These are phyloP conservation scores for Pycnonotus jocosus DNA, from an alignment of 2,113 vertebrate genomes.

Conservation along the genomic window DNA sequence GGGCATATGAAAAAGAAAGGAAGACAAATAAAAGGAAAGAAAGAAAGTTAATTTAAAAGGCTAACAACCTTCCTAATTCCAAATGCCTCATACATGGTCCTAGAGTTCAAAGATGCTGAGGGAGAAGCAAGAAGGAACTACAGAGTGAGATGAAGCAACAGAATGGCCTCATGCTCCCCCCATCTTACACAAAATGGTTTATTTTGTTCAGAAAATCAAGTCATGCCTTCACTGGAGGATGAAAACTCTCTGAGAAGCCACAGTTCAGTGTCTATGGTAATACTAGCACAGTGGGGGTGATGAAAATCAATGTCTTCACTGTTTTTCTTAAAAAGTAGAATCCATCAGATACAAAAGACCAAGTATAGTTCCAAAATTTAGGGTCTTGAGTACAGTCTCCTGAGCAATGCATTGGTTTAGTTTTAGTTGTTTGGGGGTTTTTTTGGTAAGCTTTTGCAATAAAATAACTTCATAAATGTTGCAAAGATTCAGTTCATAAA, in stretches of 20 bases:
- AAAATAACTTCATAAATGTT: not conserved
- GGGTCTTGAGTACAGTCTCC: not conserved
- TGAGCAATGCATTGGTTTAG: not conserved
- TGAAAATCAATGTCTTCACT: not conserved
- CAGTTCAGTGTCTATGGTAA: not conserved
- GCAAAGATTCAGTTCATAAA: not conserved
- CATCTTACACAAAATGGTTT: not conserved
- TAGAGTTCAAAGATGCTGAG: not conserved
- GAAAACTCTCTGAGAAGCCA: not conserved
- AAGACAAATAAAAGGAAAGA: no score
- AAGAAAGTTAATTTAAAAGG: not conserved
- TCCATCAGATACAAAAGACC: not conserved
- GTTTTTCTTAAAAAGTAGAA: not conserved
- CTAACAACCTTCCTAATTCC: not conserved
- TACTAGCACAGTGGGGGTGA: not conserved
- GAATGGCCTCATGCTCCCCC: fast-evolving
- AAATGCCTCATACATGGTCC: not conserved
- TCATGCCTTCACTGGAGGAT: not conserved
- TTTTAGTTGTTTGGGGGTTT: not conserved
- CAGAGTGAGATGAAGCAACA: not conserved
- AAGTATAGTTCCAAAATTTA: not conserved
- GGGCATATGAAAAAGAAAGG: not conserved
- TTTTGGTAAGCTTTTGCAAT: not conserved
- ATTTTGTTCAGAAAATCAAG: not conserved
- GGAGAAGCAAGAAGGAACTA: not conserved